phyloP scores from a whole-genome alignment of 2,888 invertebrate genomes.

The Spisula solida region DNA sequence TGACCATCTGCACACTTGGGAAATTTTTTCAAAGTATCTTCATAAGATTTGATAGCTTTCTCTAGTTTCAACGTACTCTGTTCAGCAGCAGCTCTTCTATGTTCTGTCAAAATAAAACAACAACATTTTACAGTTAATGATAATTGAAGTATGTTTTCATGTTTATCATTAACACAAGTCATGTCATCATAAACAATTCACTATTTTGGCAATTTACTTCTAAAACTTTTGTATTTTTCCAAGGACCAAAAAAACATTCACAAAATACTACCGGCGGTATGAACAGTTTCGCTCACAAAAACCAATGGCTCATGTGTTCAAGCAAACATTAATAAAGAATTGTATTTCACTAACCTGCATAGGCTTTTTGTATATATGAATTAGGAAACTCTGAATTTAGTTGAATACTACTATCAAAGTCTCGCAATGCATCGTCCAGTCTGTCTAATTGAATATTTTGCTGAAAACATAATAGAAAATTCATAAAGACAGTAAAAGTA shows the following conservation, averaged over 20 bases:
- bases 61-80: slow-evolving; percentile 85
- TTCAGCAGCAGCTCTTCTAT: slow-evolving; percentile 90
- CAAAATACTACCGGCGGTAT: no score
- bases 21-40: slow-evolving; percentile 93
- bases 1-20: slow-evolving; percentile 95
- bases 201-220: not conserved
- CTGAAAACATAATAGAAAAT: slow-evolving; percentile 88
- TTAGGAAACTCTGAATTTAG: slow-evolving; percentile 95
- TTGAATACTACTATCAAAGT: slow-evolving; percentile 94
- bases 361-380: slow-evolving; percentile 96
- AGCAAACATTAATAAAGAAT: no score
- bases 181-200: no score
- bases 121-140: no score
- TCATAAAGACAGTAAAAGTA: no score
- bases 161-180: no score
- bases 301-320: no score
- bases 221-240: not conserved
- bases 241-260: not conserved
- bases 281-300: no score
- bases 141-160: no score
- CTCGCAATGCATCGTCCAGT: slow-evolving; percentile 93
- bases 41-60: slow-evolving; percentile 90
- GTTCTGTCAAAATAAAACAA: slow-evolving; percentile 89
- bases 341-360: slow-evolving; percentile 88
- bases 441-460: slow-evolving; percentile 94